phyloP scores from a whole-genome alignment of 2,888 invertebrate genomes.

The Conomelus anceps region DNA sequence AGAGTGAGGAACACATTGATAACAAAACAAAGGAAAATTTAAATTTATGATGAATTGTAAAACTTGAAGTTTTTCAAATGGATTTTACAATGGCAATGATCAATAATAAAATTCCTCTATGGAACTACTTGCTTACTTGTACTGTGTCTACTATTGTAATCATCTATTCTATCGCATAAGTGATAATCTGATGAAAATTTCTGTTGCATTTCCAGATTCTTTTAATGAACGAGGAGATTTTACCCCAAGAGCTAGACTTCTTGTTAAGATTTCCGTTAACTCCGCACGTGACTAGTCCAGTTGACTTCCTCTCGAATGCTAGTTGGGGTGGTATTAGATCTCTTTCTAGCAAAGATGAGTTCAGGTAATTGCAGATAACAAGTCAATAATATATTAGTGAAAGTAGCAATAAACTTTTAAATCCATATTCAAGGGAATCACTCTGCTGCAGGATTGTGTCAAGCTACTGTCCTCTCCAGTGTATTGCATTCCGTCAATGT shows the following conservation, averaged over 20 bases:
- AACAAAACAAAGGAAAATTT: no score
- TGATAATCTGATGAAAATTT: background rate
- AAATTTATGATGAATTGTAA: no score
- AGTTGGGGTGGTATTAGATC: conserved; percentile 96
- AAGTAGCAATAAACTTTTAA: no score
- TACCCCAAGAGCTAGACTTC: conserved; percentile 80
- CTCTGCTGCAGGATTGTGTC: no score
- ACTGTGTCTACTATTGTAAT: background rate
- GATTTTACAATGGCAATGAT: no score
- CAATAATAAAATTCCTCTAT: no score
- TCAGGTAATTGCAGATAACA: conserved; percentile 45
- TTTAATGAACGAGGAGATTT: conserved; percentile 78
- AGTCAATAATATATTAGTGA: background rate
- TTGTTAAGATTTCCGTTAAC: conserved; percentile 85
- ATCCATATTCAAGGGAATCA: no score
- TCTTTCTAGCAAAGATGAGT: conserved; percentile 82
- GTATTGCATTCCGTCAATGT: no score
- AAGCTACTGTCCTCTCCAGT: no score
- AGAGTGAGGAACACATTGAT: no score
- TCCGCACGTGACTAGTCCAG: conserved; percentile 88
- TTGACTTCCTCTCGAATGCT: conserved; percentile 85
- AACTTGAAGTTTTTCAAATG: no score
- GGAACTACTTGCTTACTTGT: background rate
- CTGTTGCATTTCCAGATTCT: conserved; percentile 58
- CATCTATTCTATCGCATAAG: background rate